These are phyloP conservation scores for Gastrophysa polygoni DNA, from an alignment of 2,888 invertebrate genomes.

Conservation along the genomic window DNA sequence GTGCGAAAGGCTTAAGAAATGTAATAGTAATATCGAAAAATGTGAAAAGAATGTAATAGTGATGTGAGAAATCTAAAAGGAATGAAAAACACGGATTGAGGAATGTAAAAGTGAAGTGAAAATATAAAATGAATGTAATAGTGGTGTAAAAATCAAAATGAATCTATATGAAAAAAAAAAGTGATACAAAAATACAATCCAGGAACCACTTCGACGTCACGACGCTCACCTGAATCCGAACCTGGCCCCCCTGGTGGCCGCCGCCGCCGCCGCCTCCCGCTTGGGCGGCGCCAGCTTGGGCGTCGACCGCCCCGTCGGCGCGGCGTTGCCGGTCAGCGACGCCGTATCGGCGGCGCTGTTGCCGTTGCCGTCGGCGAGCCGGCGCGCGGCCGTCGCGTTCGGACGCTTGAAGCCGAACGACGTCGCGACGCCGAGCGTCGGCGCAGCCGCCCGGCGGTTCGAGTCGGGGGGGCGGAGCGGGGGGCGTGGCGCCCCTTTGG, in stretches of 20 bases:
- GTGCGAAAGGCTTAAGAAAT: too few species aligned
- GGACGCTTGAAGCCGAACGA: conserved; percentile 5
- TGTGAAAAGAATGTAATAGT: too few species aligned
- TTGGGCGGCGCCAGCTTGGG: conserved; percentile 70
- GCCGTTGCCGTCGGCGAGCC: conserved; percentile 58
- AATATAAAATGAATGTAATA: too few species aligned
- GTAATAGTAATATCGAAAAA: too few species aligned
- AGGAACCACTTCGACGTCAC: too few species aligned
- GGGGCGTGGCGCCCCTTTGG: too few species aligned
- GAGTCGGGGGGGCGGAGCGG: conserved; percentile 15
- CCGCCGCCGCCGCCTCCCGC: conserved; percentile 66
- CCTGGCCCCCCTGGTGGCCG: conserved; percentile 70
- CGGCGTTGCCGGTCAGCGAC: conserved; percentile 50
- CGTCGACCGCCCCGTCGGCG: conserved; percentile 68
- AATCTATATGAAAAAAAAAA: too few species aligned
- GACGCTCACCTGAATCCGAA: conserved; percentile 75
- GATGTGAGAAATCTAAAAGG: too few species aligned
- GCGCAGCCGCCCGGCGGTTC: conserved; percentile 10
- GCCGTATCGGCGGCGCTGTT: conserved; percentile 49
- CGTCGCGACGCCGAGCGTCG: not conserved
- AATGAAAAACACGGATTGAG: too few species aligned
- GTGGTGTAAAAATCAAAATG: too few species aligned
- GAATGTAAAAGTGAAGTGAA: too few species aligned
- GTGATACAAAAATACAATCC: too few species aligned
- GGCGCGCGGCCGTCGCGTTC: conserved; percentile 53